These are phyloP conservation scores for Hylaea fasciaria DNA, from an alignment of 2,888 invertebrate species.

Conservation along the genomic window DNA sequence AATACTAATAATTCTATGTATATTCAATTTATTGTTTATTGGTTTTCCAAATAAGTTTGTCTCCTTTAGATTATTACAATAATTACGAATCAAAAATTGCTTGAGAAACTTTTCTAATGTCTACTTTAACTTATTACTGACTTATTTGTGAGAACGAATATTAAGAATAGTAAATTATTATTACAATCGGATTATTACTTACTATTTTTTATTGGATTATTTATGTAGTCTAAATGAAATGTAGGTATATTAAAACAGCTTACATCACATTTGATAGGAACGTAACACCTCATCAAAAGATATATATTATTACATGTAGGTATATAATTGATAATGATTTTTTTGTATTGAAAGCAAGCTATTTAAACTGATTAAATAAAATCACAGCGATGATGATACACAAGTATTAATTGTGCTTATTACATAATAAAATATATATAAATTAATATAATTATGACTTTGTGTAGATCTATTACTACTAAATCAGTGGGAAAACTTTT, in stretches of 20 bases:
- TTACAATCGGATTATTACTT: constrained; percentile 30
- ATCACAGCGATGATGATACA: too few relatives aligned
- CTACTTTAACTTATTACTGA: constrained; percentile 77
- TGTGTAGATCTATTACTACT: constrained; percentile 18
- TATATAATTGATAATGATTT: neutral
- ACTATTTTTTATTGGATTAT: constrained; percentile 27
- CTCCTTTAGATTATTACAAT: constrained; percentile 70
- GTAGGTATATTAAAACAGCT: constrained; percentile 33
- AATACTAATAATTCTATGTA: constrained; percentile 81
- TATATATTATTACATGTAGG: neutral
- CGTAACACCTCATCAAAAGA: constrained; percentile 22
- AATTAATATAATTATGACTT: neutral
- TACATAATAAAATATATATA: neutral
- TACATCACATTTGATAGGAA: constrained; percentile 46
- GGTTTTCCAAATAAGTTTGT: constrained; percentile 79
- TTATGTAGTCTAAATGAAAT: constrained; percentile 21
- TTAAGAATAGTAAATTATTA: constrained; percentile 38
- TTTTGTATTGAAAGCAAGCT: too few relatives aligned
- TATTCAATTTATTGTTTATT: constrained; percentile 82
- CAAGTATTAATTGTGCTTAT: too few relatives aligned
- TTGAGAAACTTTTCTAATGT: constrained; percentile 75
- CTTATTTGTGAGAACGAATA: constrained; percentile 60
- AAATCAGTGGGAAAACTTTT: constrained; percentile 14
- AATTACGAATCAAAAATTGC: constrained; percentile 77
- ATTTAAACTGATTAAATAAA: neutral